A percentile compares a stretch with the other conserved stretches of the same genome.
These are phyloP conservation scores for Teinopalpus imperialis DNA, from an alignment of 2,888 invertebrate species.

Conservation along the genomic window DNA sequence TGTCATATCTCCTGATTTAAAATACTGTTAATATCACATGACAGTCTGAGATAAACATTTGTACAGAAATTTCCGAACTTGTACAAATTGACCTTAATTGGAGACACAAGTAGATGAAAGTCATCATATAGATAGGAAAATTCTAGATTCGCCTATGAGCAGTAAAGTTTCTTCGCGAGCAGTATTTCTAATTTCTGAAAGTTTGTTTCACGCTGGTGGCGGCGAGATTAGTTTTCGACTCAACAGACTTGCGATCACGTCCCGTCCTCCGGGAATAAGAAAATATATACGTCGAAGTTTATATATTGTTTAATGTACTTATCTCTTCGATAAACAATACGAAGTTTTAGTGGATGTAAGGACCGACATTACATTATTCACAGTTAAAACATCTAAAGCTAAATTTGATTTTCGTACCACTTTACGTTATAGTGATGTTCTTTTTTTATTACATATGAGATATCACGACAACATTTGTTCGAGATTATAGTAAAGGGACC, in stretches of 20 bases:
- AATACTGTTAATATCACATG: too few species aligned
- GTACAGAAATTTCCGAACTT: not conserved
- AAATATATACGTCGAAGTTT: not conserved
- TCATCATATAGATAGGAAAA: slow-evolving; percentile 14
- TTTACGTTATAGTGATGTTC: too few species aligned
- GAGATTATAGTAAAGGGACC: not conserved
- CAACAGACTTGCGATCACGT: slow-evolving; percentile 34
- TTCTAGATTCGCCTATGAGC: slow-evolving; percentile 14
- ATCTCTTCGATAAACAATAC: too few species aligned
- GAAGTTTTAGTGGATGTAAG: too few species aligned
- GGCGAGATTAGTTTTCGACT: slow-evolving; percentile 43
- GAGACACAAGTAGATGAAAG: too few species aligned
- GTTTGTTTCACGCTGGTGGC: slow-evolving; percentile 14
- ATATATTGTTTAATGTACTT: too few species aligned
- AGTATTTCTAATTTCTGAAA: slow-evolving; percentile 21
- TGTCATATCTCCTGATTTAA: too few species aligned
- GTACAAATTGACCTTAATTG: slow-evolving; percentile 8
- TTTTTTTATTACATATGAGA: too few species aligned
- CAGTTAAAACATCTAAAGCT: too few species aligned
- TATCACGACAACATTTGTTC: not conserved
- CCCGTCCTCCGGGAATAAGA: not conserved
- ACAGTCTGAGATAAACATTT: too few species aligned
- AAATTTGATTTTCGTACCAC: too few species aligned
- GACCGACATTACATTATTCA: too few species aligned
- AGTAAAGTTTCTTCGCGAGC: slow-evolving; percentile 14